Conservation (phyloP, 2,888 invertebrate genomes). For the Ganaspis brasiliensis region DNA sequence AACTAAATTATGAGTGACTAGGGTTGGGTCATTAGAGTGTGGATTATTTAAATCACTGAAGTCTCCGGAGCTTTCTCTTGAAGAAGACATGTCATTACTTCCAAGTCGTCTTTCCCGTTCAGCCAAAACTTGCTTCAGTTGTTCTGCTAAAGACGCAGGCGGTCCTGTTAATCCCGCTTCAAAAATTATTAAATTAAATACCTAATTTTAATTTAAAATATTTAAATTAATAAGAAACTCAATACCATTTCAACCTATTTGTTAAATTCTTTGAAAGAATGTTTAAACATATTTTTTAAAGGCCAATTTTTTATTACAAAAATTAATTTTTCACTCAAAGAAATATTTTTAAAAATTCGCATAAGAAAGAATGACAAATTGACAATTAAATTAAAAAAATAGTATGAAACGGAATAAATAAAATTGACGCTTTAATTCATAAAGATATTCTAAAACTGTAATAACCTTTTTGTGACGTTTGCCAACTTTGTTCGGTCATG, state of each 20-base stretch:
- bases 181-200: not conserved
- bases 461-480: conserved; percentile 76
- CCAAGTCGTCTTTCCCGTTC: conserved; percentile 90
- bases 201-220: conserved; percentile 20
- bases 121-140: conserved; percentile 92
- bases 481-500: conserved; percentile 79
- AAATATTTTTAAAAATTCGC: too few species aligned
- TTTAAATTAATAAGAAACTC: too few species aligned
- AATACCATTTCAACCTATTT: too few species aligned
- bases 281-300: too few species aligned
- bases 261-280: too few species aligned
- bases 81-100: conserved; percentile 80
- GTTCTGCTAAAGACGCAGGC: conserved; percentile 91
- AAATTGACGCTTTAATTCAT: too few species aligned
- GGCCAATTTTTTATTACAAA: too few species aligned
- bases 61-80: conserved; percentile 85
- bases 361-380: too few species aligned
- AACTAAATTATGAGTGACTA: conserved; percentile 90
- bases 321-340: too few species aligned
- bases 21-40: conserved; percentile 85
- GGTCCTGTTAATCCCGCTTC: conserved; percentile 82
- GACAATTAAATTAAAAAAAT: too few species aligned
- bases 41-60: conserved; percentile 84
- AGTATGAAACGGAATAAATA: too few species aligned
- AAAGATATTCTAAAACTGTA: too few species aligned